Evolutionary conservation across 1,140 invertebrate species (phyloP), one percentile per base, ranked within the genome.

Genomic region (Drosophila lowei): DNA sequence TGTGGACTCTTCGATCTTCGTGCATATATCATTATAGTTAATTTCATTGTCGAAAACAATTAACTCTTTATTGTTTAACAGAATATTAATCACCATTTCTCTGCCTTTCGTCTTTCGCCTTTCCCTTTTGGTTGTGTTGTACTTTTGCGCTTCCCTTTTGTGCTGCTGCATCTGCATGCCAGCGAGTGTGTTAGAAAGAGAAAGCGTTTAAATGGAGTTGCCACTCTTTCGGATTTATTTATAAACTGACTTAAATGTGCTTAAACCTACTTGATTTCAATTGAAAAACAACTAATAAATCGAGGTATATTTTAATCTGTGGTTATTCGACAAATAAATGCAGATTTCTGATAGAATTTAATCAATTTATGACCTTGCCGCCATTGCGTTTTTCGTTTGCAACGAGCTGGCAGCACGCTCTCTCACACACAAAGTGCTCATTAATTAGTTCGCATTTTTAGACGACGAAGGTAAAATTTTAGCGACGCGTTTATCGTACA

Each of bases 371-470:
- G 16, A 21, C 47, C 23, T 83, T 84, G 79, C 79, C 79, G 79
- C 79, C 79, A 84, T 84, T 83, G 72, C 58, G 7, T 67, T 68
- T 68, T 68, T 56, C 42, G 21, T 23, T 64, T 48, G 7, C 42
- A 44, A n/a, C 55, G 43, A 79, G 79, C 77, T 81, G 79, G 79
- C 79, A 81, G 63, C 79, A 21, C 73, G 13, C 15, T 16, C 56
- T 53, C 70, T 68, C 58, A 47, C 78, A 78, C 68, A 81, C 78
- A 81, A 83, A 77, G 80, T 74, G 66, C 79, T 83, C 80, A 86
- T 86, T 86, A 85, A 88, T 85, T 85, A 85, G 81, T 85, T 85
- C 81, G 81, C 81, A 85, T 85, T 85, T 85, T 85, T 85, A 77
- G 81, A 85, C 77, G 80, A 84, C 79, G 83, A 85, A 85, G 81